These are phyloP conservation scores for Mola mola DNA, from an alignment of 2,113 vertebrate species.

Conservation along the genomic window DNA sequence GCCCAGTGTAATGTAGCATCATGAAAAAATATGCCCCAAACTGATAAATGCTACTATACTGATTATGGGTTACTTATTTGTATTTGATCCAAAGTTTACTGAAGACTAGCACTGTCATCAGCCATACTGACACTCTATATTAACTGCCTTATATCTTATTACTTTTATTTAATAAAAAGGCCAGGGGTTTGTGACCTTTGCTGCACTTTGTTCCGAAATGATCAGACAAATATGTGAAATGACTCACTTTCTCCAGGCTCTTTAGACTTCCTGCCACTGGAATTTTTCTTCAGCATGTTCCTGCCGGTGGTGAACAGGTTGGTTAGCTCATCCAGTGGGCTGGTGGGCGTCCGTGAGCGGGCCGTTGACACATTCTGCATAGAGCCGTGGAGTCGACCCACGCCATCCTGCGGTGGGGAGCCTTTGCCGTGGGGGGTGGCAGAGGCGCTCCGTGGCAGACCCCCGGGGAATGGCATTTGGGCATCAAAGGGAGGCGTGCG, in stretches of 20 bases:
- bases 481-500: constrained; percentile 93
- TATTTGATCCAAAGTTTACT: constrained; percentile 10
- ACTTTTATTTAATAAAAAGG: too few relatives aligned
- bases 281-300: constrained; percentile 94
- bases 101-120: too few relatives aligned
- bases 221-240: constrained; percentile 1
- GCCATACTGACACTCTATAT: too few relatives aligned
- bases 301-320: constrained; percentile 97
- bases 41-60: not conserved
- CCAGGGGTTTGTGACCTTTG: too few relatives aligned
- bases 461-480: constrained; percentile 84
- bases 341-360: constrained; percentile 94
- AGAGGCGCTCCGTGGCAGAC: constrained; percentile 89
- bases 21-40: constrained; percentile 10
- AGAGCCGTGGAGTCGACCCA: constrained; percentile 85
- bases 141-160: too few relatives aligned
- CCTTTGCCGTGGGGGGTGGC: constrained; percentile 90
- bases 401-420: constrained; percentile 88
- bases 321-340: constrained; percentile 96
- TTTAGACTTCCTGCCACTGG: constrained; percentile 93
- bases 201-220: not conserved
- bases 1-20: constrained; percentile 22
- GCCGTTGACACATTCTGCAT: constrained; percentile 86
- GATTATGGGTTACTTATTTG: not conserved
- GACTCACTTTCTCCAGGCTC: constrained; percentile 94